Evolutionary conservation across 1,140 invertebrate genomes (phyloP), one percentile per base, ranked within the genome.

Genomic region (Drosophila equinoxialis): DNA sequence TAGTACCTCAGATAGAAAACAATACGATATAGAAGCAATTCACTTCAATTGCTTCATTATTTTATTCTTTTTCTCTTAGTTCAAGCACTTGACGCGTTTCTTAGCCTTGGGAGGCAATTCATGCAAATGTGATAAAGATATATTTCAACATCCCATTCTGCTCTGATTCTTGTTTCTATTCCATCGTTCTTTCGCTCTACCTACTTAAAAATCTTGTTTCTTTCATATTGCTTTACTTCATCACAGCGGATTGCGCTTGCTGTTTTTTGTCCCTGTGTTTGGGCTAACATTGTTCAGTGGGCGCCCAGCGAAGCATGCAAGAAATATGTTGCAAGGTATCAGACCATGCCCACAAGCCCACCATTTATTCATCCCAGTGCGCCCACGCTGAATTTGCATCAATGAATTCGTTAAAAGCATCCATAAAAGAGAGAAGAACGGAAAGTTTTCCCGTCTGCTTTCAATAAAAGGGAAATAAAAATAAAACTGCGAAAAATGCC

Each of bases 321-420:
- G 75, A 82, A 79, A 78, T 81, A 82, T 81, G 74, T 69, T 82
- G 69, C 71, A 70, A 76, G 70, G 74, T 68, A 66, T 66, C 62
- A 42, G 70, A 65, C 62, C 71, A 71, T 39, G 71, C 68, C 68
- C 68, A 35, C 68, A 51, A 51, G 33, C 33, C 57, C 57, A 59
- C 33, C 45, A 20, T 59, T 59, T 14, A 54, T 37, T 39, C 58
- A 51, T 51, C 10, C 45, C 30, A 30, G 30, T 30, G 30, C 5
- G 30, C 30, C 30, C 45, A 37, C 26, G 14, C 57, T 20, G 57
- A 59, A 39, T 59, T 70, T 63, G 61, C 67, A 62, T 71, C 74
- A 58, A 71, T 77, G 77, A 77, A 66, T 77, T 65, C 74, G 73
- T 77, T 77, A 57, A 77, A 77, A 57, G 41, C 57, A 64, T 23